phyloP scores from a whole-genome alignment of 2,113 vertebrate species.

The Merops nubicus region DNA sequence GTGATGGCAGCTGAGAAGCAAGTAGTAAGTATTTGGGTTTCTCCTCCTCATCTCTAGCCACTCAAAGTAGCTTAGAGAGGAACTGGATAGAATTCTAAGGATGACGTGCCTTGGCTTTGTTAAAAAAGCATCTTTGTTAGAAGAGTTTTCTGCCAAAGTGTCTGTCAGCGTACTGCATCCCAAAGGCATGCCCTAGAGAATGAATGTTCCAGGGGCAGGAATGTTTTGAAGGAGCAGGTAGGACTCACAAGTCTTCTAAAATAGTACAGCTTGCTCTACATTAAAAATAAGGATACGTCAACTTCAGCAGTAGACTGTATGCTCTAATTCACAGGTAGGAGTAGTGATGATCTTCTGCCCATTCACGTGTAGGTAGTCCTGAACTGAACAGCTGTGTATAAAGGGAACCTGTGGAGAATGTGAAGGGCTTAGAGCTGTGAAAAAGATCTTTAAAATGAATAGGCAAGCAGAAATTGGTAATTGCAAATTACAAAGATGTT shows the following conservation, averaged over 20 bases:
- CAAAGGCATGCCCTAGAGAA: not conserved
- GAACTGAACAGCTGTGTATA: not conserved
- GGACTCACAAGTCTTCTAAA: not conserved
- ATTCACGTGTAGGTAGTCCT: not conserved
- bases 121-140: not conserved
- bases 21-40: conserved; percentile 75
- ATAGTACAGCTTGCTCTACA: not conserved
- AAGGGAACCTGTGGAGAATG: not conserved
- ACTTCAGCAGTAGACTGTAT: not conserved
- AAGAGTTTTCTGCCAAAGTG: not conserved
- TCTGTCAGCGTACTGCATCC: not conserved
- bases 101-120: not conserved
- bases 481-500: not conserved
- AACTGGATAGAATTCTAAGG: not conserved
- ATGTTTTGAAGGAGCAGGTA: not conserved
- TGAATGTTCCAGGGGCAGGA: not conserved
- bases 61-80: not conserved
- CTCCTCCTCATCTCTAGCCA: rapidly evolving
- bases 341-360: not conserved
- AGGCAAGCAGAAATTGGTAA: not conserved
- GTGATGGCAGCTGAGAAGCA: conserved; percentile 86
- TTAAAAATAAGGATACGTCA: not conserved
- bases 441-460: not conserved
- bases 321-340: not conserved
- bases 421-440: not conserved